Conservation (phyloP, 1,140 invertebrate species). For the Megalopta genalis region DNA sequence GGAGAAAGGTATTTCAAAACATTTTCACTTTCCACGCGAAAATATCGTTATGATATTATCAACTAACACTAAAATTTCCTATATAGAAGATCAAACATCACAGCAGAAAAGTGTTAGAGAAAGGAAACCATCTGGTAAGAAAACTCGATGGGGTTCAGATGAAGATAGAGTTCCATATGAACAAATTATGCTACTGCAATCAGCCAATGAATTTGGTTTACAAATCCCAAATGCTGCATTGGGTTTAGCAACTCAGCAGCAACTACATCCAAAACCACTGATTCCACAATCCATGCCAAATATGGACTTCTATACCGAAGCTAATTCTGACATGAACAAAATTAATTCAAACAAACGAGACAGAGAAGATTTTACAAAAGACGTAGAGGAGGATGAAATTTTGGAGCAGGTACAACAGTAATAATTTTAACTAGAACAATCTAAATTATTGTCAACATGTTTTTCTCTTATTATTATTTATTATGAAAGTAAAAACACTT, state of each 20-base stretch:
- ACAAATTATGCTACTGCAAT: slow-evolving; percentile 76
- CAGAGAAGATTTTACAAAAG: slow-evolving; percentile 73
- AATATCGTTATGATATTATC: not conserved
- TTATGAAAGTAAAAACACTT: not conserved
- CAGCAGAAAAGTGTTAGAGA: slow-evolving; percentile 69
- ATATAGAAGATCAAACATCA: slow-evolving; percentile 49
- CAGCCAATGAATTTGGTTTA: slow-evolving; percentile 73
- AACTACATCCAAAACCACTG: slow-evolving; percentile 51
- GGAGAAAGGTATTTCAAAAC: slow-evolving; percentile 66
- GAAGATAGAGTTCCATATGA: slow-evolving; percentile 78
- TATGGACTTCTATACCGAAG: slow-evolving; percentile 74
- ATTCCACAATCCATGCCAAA: slow-evolving; percentile 45
- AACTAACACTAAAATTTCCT: slow-evolving; percentile 8
- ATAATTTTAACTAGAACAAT: not conserved
- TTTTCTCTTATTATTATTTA: not conserved
- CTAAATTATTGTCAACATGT: not conserved
- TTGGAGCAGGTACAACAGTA: slow-evolving; percentile 59
- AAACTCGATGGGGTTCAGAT: slow-evolving; percentile 78
- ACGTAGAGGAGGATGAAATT: slow-evolving; percentile 80
- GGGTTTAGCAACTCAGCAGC: slow-evolving; percentile 69
- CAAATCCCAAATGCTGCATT: slow-evolving; percentile 72
- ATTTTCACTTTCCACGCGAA: slow-evolving; percentile 9
- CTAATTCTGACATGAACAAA: slow-evolving; percentile 62
- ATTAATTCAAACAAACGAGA: slow-evolving; percentile 77
- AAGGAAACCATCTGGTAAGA: slow-evolving; percentile 74